Conservation (phyloP, 2,797 vertebrate species). For the Tadarida brasiliensis region DNA sequence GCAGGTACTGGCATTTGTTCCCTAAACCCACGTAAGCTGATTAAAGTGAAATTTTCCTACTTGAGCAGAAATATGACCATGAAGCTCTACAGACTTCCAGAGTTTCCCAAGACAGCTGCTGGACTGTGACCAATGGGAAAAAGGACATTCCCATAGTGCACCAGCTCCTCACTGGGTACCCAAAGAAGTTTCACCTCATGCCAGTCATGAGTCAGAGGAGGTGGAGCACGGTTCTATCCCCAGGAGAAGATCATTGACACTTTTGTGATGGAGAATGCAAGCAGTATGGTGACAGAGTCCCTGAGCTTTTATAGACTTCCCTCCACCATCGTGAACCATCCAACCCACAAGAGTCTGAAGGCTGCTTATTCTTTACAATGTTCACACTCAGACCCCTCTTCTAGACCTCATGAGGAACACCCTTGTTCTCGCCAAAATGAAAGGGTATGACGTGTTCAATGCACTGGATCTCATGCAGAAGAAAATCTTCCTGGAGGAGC, state of each 20-base stretch:
- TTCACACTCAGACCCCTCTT: constrained; percentile 95
- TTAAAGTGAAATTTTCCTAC: constrained; percentile 99
- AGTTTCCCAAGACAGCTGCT: constrained; percentile 91
- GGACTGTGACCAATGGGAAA: constrained; percentile 94
- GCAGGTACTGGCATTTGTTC: constrained; percentile 99
- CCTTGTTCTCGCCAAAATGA: constrained; percentile 97
- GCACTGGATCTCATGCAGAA: constrained; percentile 99
- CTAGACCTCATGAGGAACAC: constrained; percentile 98
- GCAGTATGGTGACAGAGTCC: constrained; percentile 95
- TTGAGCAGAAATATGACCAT: constrained; percentile 99
- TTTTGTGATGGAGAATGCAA: constrained; percentile 93
- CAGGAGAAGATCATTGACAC: constrained; percentile 98
- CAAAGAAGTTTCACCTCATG: constrained; percentile 95
- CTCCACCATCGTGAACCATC: constrained; percentile 99
- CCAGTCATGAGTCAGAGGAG: constrained; percentile 94
- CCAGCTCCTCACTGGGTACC: constrained; percentile 93
- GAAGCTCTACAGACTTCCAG: constrained; percentile 97
- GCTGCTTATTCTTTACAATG: constrained; percentile 99
- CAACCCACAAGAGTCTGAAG: constrained; percentile 97
- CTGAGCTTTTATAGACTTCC: constrained; percentile 98
- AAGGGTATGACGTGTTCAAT: constrained; percentile 99
- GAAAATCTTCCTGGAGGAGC: constrained; percentile 98
- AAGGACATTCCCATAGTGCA: constrained; percentile 94
- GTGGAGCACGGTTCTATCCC: constrained; percentile 96
- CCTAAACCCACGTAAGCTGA: constrained; percentile 97